Conservation (phyloP, 2,888 invertebrate species). For the Spatulosminthurus flaviceps region DNA sequence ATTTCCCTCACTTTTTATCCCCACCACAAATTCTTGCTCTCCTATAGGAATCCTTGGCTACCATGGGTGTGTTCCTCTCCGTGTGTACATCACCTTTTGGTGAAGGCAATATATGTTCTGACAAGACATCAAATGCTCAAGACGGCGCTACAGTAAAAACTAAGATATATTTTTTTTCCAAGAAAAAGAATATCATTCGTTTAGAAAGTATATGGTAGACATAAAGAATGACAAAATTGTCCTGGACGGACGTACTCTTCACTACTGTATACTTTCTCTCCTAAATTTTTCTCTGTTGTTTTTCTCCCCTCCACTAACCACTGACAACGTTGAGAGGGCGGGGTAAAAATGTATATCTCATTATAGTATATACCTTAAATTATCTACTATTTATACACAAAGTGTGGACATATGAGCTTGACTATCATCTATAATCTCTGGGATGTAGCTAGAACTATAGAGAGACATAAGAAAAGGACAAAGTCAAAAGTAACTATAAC, state of each 20-base stretch:
- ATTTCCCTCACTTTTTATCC: constrained; percentile 3
- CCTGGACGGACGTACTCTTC: no score
- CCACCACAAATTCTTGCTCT: not conserved
- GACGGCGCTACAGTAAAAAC: constrained; percentile 7
- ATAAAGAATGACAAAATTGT: not conserved
- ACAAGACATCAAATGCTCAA: constrained; percentile 19
- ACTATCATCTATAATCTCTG: no score
- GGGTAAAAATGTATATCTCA: no score
- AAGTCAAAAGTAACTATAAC: not conserved
- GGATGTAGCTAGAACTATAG: no score
- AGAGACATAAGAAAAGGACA: not conserved
- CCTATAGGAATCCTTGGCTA: not conserved
- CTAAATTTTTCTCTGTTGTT: no score
- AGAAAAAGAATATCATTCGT: not conserved
- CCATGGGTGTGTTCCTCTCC: no score
- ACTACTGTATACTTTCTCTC: not conserved
- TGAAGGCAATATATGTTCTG: not conserved
- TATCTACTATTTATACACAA: no score
- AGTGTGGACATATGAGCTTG: no score
- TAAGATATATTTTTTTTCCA: not conserved
- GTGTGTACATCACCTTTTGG: no score
- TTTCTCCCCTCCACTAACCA: no score
- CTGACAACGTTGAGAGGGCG: no score
- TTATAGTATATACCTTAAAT: no score
- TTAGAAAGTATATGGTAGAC: not conserved